phyloP scores from a whole-genome alignment of 2,113 vertebrate species.

The Rhabdornis inornatus region DNA sequence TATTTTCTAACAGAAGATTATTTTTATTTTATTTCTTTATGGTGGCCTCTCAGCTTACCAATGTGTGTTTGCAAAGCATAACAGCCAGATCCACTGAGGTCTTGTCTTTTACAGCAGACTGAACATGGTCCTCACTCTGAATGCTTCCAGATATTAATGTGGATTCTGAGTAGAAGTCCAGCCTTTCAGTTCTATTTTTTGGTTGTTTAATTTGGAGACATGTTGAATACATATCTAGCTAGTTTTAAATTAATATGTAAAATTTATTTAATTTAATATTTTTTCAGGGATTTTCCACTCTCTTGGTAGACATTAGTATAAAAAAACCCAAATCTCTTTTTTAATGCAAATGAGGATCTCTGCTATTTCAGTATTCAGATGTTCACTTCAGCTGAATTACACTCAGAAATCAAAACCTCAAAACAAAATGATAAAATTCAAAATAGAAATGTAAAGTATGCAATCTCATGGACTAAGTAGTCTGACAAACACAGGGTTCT shows the following conservation, averaged over 20 bases:
- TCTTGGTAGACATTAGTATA: background rate
- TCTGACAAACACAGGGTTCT: background rate
- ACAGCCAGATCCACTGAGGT: background rate
- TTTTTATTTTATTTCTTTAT: background rate
- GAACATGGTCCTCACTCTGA: background rate
- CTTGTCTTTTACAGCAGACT: background rate
- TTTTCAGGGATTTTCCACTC: background rate
- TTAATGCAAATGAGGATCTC: background rate
- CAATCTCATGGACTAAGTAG: background rate
- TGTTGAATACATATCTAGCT: background rate
- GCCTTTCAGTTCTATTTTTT: background rate
- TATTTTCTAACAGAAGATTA: background rate
- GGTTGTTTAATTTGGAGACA: background rate
- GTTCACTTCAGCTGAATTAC: background rate
- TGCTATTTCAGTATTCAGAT: background rate
- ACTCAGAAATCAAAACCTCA: background rate
- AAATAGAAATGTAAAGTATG: background rate
- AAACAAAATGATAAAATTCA: background rate
- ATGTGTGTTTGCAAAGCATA: background rate
- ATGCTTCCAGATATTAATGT: background rate
- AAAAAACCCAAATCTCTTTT: background rate
- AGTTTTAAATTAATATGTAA: background rate
- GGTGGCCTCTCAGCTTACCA: background rate
- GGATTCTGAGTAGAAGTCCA: background rate
- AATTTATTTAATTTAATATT: background rate